Evolutionary conservation across 1,140 invertebrate species (phyloP).

Genomic region (Aleiodes sp.): DNA sequence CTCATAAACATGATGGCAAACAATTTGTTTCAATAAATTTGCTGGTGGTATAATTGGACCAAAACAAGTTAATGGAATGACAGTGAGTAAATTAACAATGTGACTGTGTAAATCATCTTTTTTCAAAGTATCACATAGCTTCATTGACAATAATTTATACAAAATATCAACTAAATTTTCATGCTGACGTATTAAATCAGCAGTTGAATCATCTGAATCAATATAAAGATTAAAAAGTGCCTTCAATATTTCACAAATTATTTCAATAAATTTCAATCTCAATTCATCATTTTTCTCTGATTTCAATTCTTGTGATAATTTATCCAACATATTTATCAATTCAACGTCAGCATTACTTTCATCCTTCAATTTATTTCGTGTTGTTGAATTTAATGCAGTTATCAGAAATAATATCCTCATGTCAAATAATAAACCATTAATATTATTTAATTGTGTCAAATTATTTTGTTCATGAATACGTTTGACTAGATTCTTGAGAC

Average conservation of each 20-base stretch:
- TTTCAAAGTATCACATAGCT: conserved; percentile 68
- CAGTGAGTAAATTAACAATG: conserved; percentile 55
- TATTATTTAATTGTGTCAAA: conserved; percentile 72
- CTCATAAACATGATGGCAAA: conserved; percentile 47
- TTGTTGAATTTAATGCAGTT: conserved; percentile 79
- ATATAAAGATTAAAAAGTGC: conserved; percentile 85
- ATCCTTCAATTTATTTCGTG: conserved; percentile 76
- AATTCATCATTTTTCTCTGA: conserved; percentile 45
- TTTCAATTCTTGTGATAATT: conserved; percentile 46
- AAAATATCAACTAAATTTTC: conserved; percentile 78
- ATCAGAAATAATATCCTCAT: conserved; percentile 89
- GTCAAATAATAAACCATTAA: conserved; percentile 74
- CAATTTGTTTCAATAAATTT: conserved; percentile 28
- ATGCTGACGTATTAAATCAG: conserved; percentile 79
- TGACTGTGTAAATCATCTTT: conserved; percentile 73
- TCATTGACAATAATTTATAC: conserved; percentile 75
- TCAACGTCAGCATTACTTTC: conserved; percentile 84
- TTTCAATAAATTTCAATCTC: conserved; percentile 67
- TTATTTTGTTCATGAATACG: conserved; percentile 75
- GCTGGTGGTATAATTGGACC: conserved; percentile 39
- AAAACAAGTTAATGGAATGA: conserved; percentile 51
- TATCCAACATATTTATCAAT: conserved; percentile 81
- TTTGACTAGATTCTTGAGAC: conserved; percentile 78
- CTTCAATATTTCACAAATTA: conserved; percentile 87
- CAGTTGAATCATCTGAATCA: conserved; percentile 62